A percentile compares a stretch with the other conserved stretches of the same genome.
Conservation (phyloP, 2,797 vertebrate species). For the Sciaenops ocellatus region DNA sequence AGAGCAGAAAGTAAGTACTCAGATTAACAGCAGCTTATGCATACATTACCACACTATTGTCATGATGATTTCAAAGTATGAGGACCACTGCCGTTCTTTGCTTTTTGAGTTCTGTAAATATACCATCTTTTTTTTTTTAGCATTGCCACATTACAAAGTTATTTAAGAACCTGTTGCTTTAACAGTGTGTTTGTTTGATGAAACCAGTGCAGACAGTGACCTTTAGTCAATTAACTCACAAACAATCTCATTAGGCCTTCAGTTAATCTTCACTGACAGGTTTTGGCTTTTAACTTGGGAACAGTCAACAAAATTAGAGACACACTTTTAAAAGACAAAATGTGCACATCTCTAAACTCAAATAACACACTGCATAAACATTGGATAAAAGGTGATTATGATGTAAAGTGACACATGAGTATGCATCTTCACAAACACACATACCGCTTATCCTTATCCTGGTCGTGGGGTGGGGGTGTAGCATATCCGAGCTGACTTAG, state of each 20-base stretch:
- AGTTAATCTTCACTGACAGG: slow-evolving; percentile 66
- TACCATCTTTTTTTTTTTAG: not conserved
- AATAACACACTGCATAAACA: slow-evolving; percentile 14
- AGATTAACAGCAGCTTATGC: not conserved
- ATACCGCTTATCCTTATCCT: no score
- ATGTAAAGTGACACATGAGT: slow-evolving; percentile 5
- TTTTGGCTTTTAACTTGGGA: slow-evolving; percentile 52
- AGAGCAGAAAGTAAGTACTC: slow-evolving; percentile 12
- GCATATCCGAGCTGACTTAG: no score
- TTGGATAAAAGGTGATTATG: slow-evolving; percentile 13
- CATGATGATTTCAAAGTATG: not conserved
- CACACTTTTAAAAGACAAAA: slow-evolving; percentile 40
- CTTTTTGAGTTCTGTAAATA: not conserved
- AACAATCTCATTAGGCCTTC: slow-evolving; percentile 59
- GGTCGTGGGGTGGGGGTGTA: no score
- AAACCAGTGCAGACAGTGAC: slow-evolving; percentile 72
- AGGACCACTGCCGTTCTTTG: not conserved
- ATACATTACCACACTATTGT: not conserved
- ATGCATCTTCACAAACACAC: not conserved
- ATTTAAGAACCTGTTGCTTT: slow-evolving; percentile 35
- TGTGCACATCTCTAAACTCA: slow-evolving; percentile 27
- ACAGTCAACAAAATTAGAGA: slow-evolving; percentile 65
- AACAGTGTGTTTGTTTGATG: slow-evolving; percentile 56
- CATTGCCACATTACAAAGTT: not conserved
- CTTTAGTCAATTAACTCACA: slow-evolving; percentile 74